Percentiles rank a stretch among this genome's conserved stretches.
phyloP scores from a whole-genome alignment of 2,113 vertebrate species.

The Rattus rattus region DNA sequence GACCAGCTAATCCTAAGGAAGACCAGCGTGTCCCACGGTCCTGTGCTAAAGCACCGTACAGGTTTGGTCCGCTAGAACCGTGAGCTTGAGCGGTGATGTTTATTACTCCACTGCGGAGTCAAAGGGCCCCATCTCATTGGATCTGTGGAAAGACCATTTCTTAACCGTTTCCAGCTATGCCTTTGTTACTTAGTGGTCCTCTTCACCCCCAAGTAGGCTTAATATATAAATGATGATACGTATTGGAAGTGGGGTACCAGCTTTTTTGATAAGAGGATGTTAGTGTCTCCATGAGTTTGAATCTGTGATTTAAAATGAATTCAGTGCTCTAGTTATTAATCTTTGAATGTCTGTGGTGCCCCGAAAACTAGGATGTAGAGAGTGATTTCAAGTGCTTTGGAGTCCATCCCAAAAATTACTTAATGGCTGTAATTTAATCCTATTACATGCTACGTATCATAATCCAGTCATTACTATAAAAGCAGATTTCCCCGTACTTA shows the following conservation, averaged over 20 bases:
- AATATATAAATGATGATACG: neutral
- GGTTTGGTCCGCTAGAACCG: neutral
- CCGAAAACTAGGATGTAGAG: conserved; percentile 8
- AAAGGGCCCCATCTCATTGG: neutral
- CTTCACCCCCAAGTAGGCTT: neutral
- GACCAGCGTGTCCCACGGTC: neutral
- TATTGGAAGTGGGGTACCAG: conserved; percentile 3
- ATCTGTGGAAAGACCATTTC: neutral
- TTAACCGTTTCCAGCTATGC: neutral
- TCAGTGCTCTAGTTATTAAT: neutral
- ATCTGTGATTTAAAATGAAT: neutral
- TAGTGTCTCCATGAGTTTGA: neutral
- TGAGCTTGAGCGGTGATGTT: neutral
- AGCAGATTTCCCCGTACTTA: neutral
- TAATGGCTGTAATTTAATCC: conserved; percentile 39
- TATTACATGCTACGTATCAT: conserved; percentile 13
- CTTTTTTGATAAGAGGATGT: neutral
- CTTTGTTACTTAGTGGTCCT: neutral
- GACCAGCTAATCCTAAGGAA: neutral
- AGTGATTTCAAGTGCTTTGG: conserved; percentile 43
- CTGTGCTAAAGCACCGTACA: neutral
- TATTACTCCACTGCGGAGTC: neutral
- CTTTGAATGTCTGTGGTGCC: neutral
- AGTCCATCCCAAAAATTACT: conserved; percentile 35
- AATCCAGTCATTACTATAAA: conserved; percentile 53